Evolutionary conservation across 2,113 vertebrate species (phyloP), one percentile per base, ranked within the genome.

Genomic region (Burhinus oedicnemus): DNA sequence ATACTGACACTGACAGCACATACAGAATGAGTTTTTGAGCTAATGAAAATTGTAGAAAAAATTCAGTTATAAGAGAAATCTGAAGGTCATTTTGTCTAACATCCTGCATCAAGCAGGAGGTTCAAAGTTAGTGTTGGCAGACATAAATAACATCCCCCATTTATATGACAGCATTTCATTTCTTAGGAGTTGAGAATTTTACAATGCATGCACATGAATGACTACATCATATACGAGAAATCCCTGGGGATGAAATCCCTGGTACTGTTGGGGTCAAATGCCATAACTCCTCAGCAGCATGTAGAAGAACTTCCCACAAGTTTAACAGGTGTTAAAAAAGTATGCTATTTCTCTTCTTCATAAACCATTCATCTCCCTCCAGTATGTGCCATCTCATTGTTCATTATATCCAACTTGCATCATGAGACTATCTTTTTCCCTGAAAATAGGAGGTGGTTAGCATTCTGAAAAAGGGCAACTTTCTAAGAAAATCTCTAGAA

Each of bases 261-360:
- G 23, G 11, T 70, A 60, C 17, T 36, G 6, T 14, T 44, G 16
- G 32, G 8, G 6, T 81, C 29, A 69, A 83, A 68, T 57, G 14
- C 6, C 17, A 0, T 45, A 66, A 60, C 6, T 80, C 15, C 45
- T 34, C 26, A 78, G 11, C 20, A 77, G 8, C 0, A 0, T 54
- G 5, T 23, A 85, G 29, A 29, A 6, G 66, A 83, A 83, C 9
- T 47, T 72, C 19, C 15, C 8, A 15, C n/a, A 72, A 38, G 26
- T 87, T 76, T 57, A 84, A 61, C 6, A 69, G 12, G 9, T 82
- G 38, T 22, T 78, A 38, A 19, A 45, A 69, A 86, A 19, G 3
- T 25, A 32, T 18, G 8, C 21, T 0, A 62, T 58, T 76, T 79
- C 6, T 52, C 12, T 77, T 51, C 29, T 79, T 85, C 21, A 3